Conservation (phyloP, 2,113 vertebrate genomes). For the Labeo rohita region DNA sequence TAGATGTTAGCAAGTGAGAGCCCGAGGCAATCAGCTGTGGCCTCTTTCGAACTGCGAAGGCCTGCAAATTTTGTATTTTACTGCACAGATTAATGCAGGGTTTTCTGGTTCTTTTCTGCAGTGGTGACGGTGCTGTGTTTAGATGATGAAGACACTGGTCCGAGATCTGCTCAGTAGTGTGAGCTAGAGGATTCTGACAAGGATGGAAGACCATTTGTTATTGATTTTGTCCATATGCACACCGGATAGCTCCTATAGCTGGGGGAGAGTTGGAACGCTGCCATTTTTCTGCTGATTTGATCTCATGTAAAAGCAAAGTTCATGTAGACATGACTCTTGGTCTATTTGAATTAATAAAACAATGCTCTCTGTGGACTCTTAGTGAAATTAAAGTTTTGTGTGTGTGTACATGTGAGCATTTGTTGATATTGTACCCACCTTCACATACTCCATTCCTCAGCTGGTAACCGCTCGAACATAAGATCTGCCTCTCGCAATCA, state of each 20-base stretch:
- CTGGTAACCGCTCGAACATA: slow-evolving; percentile 82
- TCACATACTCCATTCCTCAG: slow-evolving; percentile 79
- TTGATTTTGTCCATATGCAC: slow-evolving; percentile 20
- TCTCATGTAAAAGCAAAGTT: slow-evolving; percentile 21
- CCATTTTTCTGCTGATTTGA: slow-evolving; percentile 31
- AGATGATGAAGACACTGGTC: slow-evolving; percentile 19
- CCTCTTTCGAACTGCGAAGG: background rate
- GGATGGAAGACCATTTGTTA: background rate
- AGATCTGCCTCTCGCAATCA: slow-evolving; percentile 80
- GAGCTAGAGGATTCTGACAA: background rate
- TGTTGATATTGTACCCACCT: slow-evolving; percentile 73
- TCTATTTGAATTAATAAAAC: background rate
- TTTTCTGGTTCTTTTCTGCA: slow-evolving; percentile 14
- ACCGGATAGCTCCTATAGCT: slow-evolving; percentile 3
- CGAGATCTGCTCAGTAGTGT: background rate
- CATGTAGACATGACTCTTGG: background rate
- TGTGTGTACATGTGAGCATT: background rate
- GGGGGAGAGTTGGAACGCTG: slow-evolving; percentile 9
- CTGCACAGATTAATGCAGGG: background rate
- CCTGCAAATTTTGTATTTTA: background rate
- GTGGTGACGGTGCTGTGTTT: background rate
- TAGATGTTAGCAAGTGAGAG: background rate
- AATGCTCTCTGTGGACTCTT: background rate
- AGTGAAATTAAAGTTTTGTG: background rate
- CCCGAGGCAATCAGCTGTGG: slow-evolving; percentile 31